These are phyloP conservation scores for Zeuzera pyrina DNA, from an alignment of 2,888 invertebrate species.

Conservation along the genomic window DNA sequence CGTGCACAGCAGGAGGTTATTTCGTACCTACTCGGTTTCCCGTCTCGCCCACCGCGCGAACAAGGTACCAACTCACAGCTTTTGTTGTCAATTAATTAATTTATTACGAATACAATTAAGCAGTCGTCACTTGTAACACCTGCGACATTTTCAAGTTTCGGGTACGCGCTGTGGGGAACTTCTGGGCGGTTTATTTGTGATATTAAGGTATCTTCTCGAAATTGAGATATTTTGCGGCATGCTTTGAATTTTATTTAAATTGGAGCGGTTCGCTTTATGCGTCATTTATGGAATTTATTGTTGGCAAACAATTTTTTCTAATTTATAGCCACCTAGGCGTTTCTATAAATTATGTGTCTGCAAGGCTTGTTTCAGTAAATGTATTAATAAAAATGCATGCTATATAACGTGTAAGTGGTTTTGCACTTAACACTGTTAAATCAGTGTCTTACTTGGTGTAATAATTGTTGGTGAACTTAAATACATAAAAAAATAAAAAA, in stretches of 20 bases:
- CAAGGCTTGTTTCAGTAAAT: too few relatives aligned
- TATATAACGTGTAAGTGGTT: too few relatives aligned
- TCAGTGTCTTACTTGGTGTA: too few relatives aligned
- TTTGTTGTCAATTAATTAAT: slow-evolving; percentile 68
- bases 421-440: too few relatives aligned
- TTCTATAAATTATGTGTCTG: too few relatives aligned
- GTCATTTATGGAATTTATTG: slow-evolving; percentile 37
- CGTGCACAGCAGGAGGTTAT: slow-evolving; percentile 51
- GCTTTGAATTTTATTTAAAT: slow-evolving; percentile 31
- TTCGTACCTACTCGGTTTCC: slow-evolving; percentile 26
- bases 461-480: too few relatives aligned
- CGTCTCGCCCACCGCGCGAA: slow-evolving; percentile 47
- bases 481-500: too few relatives aligned
- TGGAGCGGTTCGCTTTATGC: slow-evolving; percentile 45
- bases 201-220: slow-evolving; percentile 58
- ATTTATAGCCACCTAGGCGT: too few relatives aligned
- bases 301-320: too few relatives aligned
- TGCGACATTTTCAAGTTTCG: slow-evolving; percentile 21
- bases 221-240: slow-evolving; percentile 61
- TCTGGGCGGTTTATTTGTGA: slow-evolving; percentile 58
- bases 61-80: slow-evolving; percentile 31
- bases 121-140: slow-evolving; percentile 36
- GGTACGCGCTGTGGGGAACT: slow-evolving; percentile 36
- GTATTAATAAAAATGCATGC: too few relatives aligned
- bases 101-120: slow-evolving; percentile 40